Conservation (phyloP, 2,113 vertebrate genomes). For the Anoura caudifer region DNA sequence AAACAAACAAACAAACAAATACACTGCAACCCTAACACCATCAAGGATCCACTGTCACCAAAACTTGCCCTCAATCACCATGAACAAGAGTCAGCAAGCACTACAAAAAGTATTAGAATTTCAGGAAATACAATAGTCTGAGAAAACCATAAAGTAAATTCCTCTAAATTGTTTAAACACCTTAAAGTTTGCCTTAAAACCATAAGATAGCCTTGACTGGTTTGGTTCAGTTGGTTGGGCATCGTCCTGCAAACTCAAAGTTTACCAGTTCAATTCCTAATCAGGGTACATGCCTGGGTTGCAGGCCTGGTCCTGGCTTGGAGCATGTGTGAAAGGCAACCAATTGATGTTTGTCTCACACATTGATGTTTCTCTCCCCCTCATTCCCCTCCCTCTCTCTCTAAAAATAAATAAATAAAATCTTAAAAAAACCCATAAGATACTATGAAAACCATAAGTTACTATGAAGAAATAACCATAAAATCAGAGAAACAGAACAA, state of each 20-base stretch:
- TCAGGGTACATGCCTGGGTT: too few relatives aligned
- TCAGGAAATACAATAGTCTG: not conserved
- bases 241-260: too few relatives aligned
- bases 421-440: not conserved
- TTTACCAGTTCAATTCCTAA: too few relatives aligned
- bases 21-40: not conserved
- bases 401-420: too few relatives aligned
- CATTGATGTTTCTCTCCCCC: too few relatives aligned
- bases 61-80: not conserved
- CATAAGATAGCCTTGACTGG: not conserved
- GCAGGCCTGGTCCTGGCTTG: too few relatives aligned
- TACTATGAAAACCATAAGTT: not conserved
- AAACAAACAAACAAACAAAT: too few relatives aligned
- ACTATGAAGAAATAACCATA: not conserved
- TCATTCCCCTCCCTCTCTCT: too few relatives aligned
- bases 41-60: not conserved
- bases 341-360: too few relatives aligned
- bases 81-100: not conserved
- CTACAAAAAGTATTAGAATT: not conserved
- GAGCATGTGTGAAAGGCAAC: too few relatives aligned
- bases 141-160: not conserved
- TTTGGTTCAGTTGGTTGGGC: too few relatives aligned
- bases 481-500: not conserved
- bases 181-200: not conserved
- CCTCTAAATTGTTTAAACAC: not conserved